phyloP scores from a whole-genome alignment of 2,113 vertebrate species.

The Nycticebus coucang region DNA sequence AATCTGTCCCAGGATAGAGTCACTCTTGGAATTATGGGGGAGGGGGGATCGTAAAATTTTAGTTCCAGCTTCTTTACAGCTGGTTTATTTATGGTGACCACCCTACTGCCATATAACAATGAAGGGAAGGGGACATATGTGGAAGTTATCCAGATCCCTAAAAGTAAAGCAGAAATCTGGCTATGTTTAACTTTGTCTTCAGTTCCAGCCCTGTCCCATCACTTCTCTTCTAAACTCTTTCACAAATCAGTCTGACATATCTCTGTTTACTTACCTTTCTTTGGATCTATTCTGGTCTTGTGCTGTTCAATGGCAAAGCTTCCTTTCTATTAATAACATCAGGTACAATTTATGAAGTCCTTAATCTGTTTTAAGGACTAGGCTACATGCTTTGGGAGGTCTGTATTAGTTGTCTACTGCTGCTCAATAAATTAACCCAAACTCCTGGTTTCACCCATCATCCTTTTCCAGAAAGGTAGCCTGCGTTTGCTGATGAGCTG shows the following conservation, averaged over 20 bases:
- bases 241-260: background rate
- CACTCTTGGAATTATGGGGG: background rate
- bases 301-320: background rate
- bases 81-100: background rate
- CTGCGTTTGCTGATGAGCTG: background rate
- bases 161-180: background rate
- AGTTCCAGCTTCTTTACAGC: background rate
- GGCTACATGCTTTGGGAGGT: background rate
- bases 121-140: background rate
- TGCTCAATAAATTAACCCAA: background rate
- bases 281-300: background rate
- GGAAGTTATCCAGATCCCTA: background rate
- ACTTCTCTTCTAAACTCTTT: background rate
- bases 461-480: background rate
- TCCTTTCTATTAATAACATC: background rate
- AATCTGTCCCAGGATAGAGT: background rate
- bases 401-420: too few relatives aligned
- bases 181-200: too few relatives aligned
- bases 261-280: background rate
- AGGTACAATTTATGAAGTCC: background rate
- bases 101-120: too few relatives aligned
- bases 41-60: background rate
- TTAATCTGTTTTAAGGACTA: background rate
- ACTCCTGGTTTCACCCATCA: background rate
- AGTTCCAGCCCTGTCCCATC: background rate